Conservation (phyloP, 2,888 invertebrate genomes). For the Ophion costatus region DNA sequence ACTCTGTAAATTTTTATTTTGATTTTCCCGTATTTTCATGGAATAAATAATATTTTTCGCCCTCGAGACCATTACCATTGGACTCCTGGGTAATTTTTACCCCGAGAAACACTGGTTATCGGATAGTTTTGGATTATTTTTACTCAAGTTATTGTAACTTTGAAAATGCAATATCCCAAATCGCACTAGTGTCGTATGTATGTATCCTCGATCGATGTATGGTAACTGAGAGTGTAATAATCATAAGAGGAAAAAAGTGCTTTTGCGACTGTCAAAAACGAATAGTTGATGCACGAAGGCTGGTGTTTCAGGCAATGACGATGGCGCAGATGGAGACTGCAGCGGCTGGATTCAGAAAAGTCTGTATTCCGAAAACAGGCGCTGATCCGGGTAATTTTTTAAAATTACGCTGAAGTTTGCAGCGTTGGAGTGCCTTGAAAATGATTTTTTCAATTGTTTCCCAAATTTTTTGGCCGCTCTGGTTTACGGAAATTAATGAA, state of each 20-base stretch:
- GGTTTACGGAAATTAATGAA: background rate
- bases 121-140: no score
- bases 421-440: background rate
- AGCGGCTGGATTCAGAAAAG: constrained; percentile 87
- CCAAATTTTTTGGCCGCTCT: background rate
- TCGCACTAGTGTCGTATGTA: no score
- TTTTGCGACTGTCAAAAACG: background rate
- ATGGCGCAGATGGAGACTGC: constrained; percentile 87
- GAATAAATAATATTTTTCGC: no score
- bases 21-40: no score
- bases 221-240: no score
- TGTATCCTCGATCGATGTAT: no score
- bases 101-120: no score
- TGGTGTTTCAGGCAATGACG: constrained; percentile 69
- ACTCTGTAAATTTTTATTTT: no score
- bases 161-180: no score
- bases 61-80: no score
- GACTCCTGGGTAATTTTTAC: no score
- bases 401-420: background rate
- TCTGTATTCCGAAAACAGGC: constrained; percentile 87
- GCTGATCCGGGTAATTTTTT: constrained; percentile 84
- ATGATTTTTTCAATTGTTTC: background rate
- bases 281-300: background rate
- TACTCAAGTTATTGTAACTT: no score
- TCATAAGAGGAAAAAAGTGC: constrained; percentile 7